phyloP scores from a whole-genome alignment of 2,113 vertebrate species.

The Pavo muticus region DNA sequence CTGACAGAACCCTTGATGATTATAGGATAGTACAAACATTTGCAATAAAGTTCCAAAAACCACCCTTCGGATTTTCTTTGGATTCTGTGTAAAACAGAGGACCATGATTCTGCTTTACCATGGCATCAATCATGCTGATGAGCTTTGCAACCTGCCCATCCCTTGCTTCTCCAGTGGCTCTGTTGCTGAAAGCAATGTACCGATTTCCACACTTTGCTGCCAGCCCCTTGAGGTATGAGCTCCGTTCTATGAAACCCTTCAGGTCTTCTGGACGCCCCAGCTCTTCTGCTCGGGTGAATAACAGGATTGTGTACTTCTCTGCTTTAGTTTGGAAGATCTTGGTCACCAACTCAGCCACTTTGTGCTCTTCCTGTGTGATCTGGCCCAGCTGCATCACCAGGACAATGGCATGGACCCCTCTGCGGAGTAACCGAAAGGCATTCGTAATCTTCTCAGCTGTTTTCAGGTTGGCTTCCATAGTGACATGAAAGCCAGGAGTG shows the following conservation, averaged over 20 bases:
- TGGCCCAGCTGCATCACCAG: background rate
- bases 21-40: no score
- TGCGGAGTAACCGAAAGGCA: rapidly evolving
- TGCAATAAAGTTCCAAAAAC: no score
- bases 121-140: background rate
- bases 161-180: rapidly evolving
- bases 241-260: rapidly evolving
- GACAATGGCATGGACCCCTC: background rate
- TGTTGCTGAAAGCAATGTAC: background rate
- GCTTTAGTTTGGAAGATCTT: background rate
- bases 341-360: background rate
- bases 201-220: background rate
- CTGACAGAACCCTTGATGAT: no score
- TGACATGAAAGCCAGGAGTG: no score
- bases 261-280: background rate
- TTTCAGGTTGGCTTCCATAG: background rate
- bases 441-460: background rate
- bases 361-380: background rate
- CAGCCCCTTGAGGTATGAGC: background rate
- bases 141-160: background rate
- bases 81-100: no score
- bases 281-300: conserved; percentile 14
- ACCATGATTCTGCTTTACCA: rapidly evolving
- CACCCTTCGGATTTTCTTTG: no score
- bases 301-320: background rate